Evolutionary conservation across 2,113 vertebrate genomes (phyloP).

Genomic region (Morphnarchus princeps): DNA sequence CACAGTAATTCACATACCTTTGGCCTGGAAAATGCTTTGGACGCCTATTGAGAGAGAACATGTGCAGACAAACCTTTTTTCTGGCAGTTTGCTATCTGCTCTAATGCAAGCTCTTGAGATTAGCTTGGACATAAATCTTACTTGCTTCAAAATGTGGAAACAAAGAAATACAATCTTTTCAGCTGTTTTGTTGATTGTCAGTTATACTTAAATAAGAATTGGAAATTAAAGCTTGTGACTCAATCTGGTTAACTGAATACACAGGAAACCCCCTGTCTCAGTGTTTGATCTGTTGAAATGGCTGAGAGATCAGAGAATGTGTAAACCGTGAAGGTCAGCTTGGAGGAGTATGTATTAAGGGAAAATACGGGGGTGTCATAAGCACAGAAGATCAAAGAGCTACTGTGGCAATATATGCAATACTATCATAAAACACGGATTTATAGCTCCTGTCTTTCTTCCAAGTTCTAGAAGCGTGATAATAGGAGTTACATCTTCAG

Average conservation of each 20-base stretch:
- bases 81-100: not conserved
- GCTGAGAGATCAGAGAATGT: constrained; percentile 60
- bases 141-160: not conserved
- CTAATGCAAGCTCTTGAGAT: constrained; percentile 18
- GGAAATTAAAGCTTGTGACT: constrained; percentile 18
- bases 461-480: not conserved
- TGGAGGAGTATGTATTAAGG: constrained; percentile 18
- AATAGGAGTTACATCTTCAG: not conserved
- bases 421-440: not conserved
- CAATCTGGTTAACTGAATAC: not conserved
- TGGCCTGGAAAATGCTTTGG: not conserved
- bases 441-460: not conserved
- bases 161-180: not conserved
- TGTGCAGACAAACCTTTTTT: not conserved
- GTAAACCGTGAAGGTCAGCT: constrained; percentile 37
- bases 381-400: constrained; percentile 46
- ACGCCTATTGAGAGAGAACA: not conserved
- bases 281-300: constrained; percentile 57
- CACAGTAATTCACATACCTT: not conserved
- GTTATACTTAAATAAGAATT: constrained; percentile 46
- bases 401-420: not conserved
- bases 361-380: constrained; percentile 16
- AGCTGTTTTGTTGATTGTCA: not conserved
- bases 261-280: constrained; percentile 1
- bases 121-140: not conserved